Evolutionary conservation across 2,888 invertebrate species (phyloP).

Genomic region (Drosophila fulvimacula): DNA sequence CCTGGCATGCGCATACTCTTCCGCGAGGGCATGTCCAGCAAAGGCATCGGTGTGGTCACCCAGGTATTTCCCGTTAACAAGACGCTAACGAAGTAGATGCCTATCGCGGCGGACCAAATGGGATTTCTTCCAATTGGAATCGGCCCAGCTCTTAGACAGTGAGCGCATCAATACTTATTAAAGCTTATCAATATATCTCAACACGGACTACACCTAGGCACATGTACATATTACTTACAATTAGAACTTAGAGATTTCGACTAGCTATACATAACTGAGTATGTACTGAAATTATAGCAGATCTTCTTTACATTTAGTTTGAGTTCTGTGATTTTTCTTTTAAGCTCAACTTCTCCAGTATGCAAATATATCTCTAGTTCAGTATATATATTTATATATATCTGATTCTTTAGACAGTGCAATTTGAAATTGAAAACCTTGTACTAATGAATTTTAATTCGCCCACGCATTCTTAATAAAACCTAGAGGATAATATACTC

Average conservation of each 20-base stretch:
- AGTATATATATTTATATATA: constrained; percentile 9
- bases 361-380: constrained; percentile 16
- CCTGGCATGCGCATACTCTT: constrained; percentile 91
- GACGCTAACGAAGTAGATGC: constrained; percentile 51
- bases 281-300: constrained; percentile 52
- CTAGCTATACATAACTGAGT: constrained; percentile 18
- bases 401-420: constrained; percentile 15
- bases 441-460: constrained; percentile 45
- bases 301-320: constrained; percentile 71
- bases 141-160: constrained; percentile 2
- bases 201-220: constrained; percentile 35
- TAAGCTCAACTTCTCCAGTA: constrained; percentile 68
- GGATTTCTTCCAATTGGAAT: constrained; percentile 24
- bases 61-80: constrained; percentile 89
- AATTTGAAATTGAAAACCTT: constrained; percentile 47
- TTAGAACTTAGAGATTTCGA: constrained; percentile 57
- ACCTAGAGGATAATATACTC: constrained; percentile 35
- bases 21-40: constrained; percentile 91
- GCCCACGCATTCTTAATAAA: constrained; percentile 45
- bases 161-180: constrained; percentile 36
- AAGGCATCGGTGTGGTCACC: constrained; percentile 93
- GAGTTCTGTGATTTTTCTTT: constrained; percentile 77
- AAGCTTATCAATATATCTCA: constrained; percentile 57
- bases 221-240: constrained; percentile 64
- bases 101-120: too few relatives aligned